These are phyloP conservation scores for Yponomeuta malinellus DNA, from an alignment of 2,888 invertebrate genomes.

Conservation along the genomic window DNA sequence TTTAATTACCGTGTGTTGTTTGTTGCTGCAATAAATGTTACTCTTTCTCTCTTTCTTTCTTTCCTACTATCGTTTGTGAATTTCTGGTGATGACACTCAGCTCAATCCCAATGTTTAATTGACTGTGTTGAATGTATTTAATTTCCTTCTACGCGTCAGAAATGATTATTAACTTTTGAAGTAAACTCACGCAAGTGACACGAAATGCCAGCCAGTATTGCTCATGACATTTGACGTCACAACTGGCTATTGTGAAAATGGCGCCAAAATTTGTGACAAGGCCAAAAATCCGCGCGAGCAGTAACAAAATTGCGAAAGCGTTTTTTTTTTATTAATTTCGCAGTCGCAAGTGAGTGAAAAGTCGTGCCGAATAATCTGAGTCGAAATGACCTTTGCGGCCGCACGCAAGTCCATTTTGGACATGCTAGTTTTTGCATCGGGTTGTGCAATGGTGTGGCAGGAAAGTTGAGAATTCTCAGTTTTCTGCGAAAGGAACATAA, in stretches of 20 bases:
- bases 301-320: neutral
- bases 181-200: neutral
- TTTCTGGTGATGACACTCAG: too few relatives aligned
- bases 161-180: too few relatives aligned
- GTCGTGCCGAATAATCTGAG: neutral
- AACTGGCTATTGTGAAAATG: neutral
- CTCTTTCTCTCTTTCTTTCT: too few relatives aligned
- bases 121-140: too few relatives aligned
- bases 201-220: neutral
- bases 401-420: neutral
- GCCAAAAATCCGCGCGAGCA: neutral
- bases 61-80: too few relatives aligned
- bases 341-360: neutral
- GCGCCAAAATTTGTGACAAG: conserved; percentile 1
- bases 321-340: neutral
- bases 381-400: neutral
- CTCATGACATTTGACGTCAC: neutral
- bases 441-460: neutral
- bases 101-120: too few relatives aligned
- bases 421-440: neutral
- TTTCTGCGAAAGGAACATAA: too few relatives aligned
- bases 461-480: too few relatives aligned
- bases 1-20: too few relatives aligned
- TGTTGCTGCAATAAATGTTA: too few relatives aligned
- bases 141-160: too few relatives aligned